A percentile compares a stretch with the other conserved stretches of the same genome.
Evolutionary conservation across 64 coral and sea anemone genomes (phyloP).

Genomic region (Dendrophyllia cribrosa): DNA sequence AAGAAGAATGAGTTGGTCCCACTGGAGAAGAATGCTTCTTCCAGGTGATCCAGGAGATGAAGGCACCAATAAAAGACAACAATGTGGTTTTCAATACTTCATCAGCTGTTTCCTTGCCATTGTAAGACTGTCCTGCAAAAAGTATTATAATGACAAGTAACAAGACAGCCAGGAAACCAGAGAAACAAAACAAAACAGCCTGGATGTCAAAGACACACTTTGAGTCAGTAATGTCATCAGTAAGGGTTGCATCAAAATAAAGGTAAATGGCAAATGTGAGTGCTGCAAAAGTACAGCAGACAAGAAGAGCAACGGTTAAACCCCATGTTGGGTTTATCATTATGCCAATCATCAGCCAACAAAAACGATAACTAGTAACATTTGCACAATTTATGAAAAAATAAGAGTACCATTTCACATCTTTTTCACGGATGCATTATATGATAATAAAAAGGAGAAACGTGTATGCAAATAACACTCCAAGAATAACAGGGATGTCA

Average conservation of each 20-base stretch:
- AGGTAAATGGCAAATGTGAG: background rate
- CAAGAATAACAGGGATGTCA: no score
- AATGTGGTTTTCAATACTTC: background rate
- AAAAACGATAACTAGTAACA: background rate
- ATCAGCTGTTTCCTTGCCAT: constrained; percentile 6
- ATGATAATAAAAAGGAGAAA: no score
- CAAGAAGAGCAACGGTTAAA: background rate
- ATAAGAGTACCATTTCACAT: no score
- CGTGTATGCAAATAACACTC: no score
- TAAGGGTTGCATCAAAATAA: background rate
- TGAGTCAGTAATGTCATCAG: background rate
- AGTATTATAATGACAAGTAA: background rate
- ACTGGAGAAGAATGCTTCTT: no score
- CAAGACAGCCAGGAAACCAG: background rate
- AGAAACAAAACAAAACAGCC: background rate
- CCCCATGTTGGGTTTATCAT: constrained; percentile 16
- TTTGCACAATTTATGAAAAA: background rate
- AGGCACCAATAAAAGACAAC: background rate
- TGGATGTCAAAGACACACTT: no score
- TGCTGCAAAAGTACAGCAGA: background rate
- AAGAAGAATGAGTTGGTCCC: no score
- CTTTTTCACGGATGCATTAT: background rate
- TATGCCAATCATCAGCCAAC: constrained; percentile 8
- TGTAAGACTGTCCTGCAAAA: background rate
- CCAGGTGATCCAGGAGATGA: no score